phyloP scores from a whole-genome alignment of 2,888 invertebrate genomes.

The Diarsia dahlii region DNA sequence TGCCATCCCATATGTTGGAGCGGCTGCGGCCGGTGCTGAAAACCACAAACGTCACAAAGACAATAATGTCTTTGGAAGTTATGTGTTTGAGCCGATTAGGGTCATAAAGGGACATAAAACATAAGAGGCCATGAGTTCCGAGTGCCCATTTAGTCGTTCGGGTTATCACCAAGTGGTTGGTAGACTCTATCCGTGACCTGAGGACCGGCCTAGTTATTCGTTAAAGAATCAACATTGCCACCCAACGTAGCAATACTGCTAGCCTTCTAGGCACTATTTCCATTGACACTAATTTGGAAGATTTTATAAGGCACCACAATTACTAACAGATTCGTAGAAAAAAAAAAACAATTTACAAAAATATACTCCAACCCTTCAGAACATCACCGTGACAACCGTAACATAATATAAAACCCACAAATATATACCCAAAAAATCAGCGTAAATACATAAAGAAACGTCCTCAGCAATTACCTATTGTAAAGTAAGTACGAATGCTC shows the following conservation, averaged over 20 bases:
- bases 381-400: not conserved
- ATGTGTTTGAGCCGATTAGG: not conserved
- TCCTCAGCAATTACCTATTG: conserved; percentile 67
- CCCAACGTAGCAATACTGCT: no score
- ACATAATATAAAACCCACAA: conserved; percentile 21
- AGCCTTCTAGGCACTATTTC: no score
- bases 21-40: not conserved
- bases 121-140: no score
- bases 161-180: no score
- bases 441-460: conserved; percentile 36
- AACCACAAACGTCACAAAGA: not conserved
- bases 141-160: no score
- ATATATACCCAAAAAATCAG: conserved; percentile 38
- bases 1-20: not conserved
- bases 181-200: no score
- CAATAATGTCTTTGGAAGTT: no score
- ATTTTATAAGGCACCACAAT: no score
- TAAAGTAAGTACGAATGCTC: conserved; percentile 58
- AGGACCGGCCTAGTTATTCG: no score
- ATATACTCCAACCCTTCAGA: not conserved
- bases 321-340: not conserved
- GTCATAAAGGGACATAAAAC: no score
- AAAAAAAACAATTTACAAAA: not conserved
- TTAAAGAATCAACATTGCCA: no score
- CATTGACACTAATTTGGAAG: no score